These are phyloP conservation scores for Micronisus gabar DNA, from an alignment of 2,113 vertebrate species.

Conservation along the genomic window DNA sequence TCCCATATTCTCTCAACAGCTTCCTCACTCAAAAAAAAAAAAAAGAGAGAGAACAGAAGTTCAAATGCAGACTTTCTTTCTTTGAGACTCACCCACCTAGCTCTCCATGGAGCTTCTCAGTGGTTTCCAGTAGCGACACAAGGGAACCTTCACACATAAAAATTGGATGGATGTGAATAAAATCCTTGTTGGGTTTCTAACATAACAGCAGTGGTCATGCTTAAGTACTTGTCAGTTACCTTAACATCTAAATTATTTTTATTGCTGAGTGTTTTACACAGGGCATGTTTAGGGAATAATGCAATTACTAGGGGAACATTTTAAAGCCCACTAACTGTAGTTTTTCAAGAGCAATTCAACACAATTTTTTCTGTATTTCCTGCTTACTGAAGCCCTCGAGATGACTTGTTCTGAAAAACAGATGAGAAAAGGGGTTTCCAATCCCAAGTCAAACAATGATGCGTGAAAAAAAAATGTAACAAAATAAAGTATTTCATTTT, in stretches of 20 bases:
- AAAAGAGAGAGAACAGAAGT: neutral
- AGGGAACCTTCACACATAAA: neutral
- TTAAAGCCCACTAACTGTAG: neutral
- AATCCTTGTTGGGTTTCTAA: constrained; percentile 1
- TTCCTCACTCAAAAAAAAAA: neutral
- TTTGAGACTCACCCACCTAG: neutral
- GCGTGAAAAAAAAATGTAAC: neutral
- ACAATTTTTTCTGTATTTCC: neutral
- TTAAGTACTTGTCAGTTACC: constrained; percentile 23
- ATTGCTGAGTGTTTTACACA: neutral
- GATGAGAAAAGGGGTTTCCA: constrained; percentile 8
- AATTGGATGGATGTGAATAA: neutral
- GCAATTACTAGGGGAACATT: neutral
- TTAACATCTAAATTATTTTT: constrained; percentile 29
- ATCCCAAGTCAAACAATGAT: constrained; percentile 25
- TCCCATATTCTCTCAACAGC: neutral
- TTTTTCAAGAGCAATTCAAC: constrained; percentile 1
- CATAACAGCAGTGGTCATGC: neutral
- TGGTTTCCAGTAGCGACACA: neutral
- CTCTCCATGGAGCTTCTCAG: neutral
- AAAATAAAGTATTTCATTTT: neutral
- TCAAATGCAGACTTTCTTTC: neutral
- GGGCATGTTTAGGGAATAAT: neutral
- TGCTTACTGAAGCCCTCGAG: constrained; percentile 26
- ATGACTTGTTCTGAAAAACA: constrained; percentile 35